Base-by-base conservation (phyloP, 2,888 invertebrate genomes). In the Pediacus dermestoides region DNA sequence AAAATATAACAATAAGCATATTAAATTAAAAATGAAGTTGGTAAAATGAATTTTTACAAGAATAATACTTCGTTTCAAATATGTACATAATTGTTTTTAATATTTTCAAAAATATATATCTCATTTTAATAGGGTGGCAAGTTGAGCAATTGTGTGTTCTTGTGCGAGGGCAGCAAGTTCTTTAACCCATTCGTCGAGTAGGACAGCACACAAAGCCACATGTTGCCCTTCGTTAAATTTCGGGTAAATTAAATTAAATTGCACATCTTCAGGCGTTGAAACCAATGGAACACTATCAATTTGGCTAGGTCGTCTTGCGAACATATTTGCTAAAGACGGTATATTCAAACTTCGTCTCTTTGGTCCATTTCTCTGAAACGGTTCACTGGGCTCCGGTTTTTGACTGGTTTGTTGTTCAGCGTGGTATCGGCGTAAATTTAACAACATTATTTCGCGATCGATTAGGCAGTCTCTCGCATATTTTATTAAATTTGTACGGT, bases 121-220 rank as follows among this genome's bases (percentile, higher is more conserved):
- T 56, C 58, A 67, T 44, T 66, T 67, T 41, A 69, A 60, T 41
- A 67, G 55, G 33, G 60, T 64, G 36, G 72, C 69, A 46, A 81
- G 69, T 64, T 80, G 76, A 53, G 77, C 73, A 48, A 88, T 74
- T 3, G 89, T 84, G 66, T 97, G 96, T 68, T 97, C 96, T 67
- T 94, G 90, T 46, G 92, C 86, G 38, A 97, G 77, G 8, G 96
- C 92, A 0, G 96, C 89, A 42, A 97, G 72, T 71, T 96, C 95
- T 67, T 94, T 93, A 0, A 94, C 75, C 87, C 97, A 94, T 66
- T 97, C 96, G 60, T 94, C 92, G 43, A 96, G 72, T 28, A 97
- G 73, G 3, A 97, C 86, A 1, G 94, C 92, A 60, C 87, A 86
- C 45, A 88, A 72, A 1, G 88, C 84, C 27, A 81, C 73, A 58